Evolutionary conservation across 2,797 vertebrate genomes (phyloP), one percentile per base, ranked within the genome.

Genomic region (Masticophis lateralis): DNA sequence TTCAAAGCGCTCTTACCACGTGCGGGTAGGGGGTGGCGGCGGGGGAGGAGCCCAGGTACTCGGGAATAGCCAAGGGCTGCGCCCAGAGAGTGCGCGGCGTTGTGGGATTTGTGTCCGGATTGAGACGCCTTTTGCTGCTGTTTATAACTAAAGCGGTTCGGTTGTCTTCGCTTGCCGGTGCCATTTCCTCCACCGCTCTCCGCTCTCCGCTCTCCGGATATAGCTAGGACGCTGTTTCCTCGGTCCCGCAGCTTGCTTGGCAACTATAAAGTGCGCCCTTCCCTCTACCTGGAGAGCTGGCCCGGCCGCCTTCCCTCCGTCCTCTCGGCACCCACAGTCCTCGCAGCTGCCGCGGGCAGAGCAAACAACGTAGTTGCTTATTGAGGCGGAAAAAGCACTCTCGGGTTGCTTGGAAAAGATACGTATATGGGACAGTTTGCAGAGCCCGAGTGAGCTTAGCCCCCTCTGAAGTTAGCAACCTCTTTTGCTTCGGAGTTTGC

Each of bases 51-150:
- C 60, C n/a, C n/a, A 43, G 60, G 25, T 12, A 20, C 55, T 61
- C 66, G 56, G 91, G 92, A 1, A 79, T 56, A 56, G 92, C 6
- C 92, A 87, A 91, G 94, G 93, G 25, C 3, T 4, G 56, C 11
- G 37, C 66, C 32, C 8, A 20, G 27, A 28, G 59, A 47, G 59
- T 86, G 61, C 60, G 43, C 55, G 14, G 0, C 10, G 32, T 13
- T 18, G 55, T 28, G 18, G 18, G 56, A 2, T 10, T 47, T 7
- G 8, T 57, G 4, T 91, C 27, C 32, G 27, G 61, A n/a, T 90
- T 18, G 61, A 90, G n/a, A 32, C 20, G 12, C 5, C 27, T 60
- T 20, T 61, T 14, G 43, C 60, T 7, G 88, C 47, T n/a, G 59
- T 47, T 63, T 63, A 43, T 61, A 43, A 79, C 18, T 43, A 43